Evolutionary conservation across 2,888 invertebrate species (phyloP), one percentile per base, ranked within the genome.

Genomic region (Isoperla grammatica): DNA sequence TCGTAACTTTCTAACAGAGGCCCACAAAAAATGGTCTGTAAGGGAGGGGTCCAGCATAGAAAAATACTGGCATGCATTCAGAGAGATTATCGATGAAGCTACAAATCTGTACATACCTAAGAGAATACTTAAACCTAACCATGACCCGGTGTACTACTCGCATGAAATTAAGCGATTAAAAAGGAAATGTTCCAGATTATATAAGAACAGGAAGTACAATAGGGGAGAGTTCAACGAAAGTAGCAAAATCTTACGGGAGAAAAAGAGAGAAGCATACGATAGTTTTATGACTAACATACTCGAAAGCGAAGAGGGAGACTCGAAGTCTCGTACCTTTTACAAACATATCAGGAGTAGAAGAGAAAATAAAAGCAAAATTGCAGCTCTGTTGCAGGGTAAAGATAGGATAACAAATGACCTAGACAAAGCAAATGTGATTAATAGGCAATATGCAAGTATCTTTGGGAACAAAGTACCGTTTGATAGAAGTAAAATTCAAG

Each of bases 401-500:
- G 43, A 19, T 19, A 15, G 19, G 43, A 20, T 20, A 13, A 43
- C 19, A 9, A 19, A 15, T 19, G 43, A 43, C 9, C 43, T 43
- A 11, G 43, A 43, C 6, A 43, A 19, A 8, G 43, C 4, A 20
- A 20, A 11, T 9, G 19, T 43, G 43, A 19, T 13, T 8, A 43
- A 43, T 20, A 19, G 9, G 17, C 43, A 43, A 20, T 43, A 43
- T 43, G 43, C 43, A 43, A 65, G 49, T 6, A 62, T 49, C 49
- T 59, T 56, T 1, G 29, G 19, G 17, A 22, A 43, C 40, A 20
- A 42, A 13, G 42, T 20, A 19, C n/a, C n/a, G 22, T 66, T 75
- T 74, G 6, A 73, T 67, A 13, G 78, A 68, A 11, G 74, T 73
- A 67, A 75, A 72, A 60, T 77, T n/a, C n/a, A n/a, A 76, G 15